phyloP scores from a whole-genome alignment of 2,113 vertebrate genomes.

The Brachirus orientalis region DNA sequence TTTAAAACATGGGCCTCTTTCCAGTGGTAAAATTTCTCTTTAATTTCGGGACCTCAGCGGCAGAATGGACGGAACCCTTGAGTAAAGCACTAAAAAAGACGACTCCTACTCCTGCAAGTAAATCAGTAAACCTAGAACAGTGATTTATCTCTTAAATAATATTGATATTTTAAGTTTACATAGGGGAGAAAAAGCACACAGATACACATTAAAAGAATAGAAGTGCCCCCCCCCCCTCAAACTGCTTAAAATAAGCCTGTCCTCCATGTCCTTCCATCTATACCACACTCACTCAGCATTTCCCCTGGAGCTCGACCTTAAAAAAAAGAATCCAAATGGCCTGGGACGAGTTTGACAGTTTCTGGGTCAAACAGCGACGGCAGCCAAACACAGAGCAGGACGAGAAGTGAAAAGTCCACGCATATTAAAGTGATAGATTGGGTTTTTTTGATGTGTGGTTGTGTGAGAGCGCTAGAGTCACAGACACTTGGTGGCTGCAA shows the following conservation, averaged over 20 bases:
- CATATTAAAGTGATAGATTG: too few species aligned
- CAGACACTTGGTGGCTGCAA: too few species aligned
- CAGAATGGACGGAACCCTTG: background rate
- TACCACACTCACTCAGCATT: background rate
- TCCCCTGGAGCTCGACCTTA: background rate
- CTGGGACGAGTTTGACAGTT: background rate
- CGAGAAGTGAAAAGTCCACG: background rate
- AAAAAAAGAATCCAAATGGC: background rate
- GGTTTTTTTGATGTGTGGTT: too few species aligned
- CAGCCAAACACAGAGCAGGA: background rate
- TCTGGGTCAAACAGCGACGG: background rate
- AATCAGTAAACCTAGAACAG: background rate
- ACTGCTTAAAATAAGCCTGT: too few species aligned
- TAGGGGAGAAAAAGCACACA: background rate
- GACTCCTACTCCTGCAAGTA: background rate
- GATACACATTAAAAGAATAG: too few species aligned
- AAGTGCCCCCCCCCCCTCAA: too few species aligned
- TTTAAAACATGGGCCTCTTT: background rate
- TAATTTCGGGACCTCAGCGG: background rate
- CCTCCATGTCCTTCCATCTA: background rate
- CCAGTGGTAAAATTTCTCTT: background rate
- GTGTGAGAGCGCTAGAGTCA: too few species aligned
- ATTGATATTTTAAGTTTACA: background rate
- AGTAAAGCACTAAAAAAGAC: background rate
- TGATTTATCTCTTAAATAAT: background rate